A percentile compares a stretch with the other conserved stretches of the same genome.
Evolutionary conservation across 2,888 invertebrate species (phyloP).

Genomic region (Bugulina stolonifera): DNA sequence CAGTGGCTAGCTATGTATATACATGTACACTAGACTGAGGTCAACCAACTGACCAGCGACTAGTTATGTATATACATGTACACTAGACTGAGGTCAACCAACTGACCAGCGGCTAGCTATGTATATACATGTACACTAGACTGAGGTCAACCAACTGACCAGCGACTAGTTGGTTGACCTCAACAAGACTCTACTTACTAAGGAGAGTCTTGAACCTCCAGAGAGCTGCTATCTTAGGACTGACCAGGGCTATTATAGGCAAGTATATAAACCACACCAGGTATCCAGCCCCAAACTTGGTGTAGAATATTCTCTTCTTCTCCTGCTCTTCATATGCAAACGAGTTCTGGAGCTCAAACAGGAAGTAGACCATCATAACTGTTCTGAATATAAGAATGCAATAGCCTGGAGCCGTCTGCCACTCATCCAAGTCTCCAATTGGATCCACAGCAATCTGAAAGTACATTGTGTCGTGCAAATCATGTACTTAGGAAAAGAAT

Average conservation of each 20-base stretch:
- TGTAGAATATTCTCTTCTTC: conserved; percentile 81
- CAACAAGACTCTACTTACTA: conserved; percentile 64
- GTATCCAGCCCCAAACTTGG: conserved; percentile 94
- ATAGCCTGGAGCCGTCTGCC: conserved; percentile 97
- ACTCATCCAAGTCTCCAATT: conserved; percentile 91
- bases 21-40: too few relatives aligned
- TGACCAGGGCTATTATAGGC: conserved; percentile 86
- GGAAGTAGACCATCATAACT: conserved; percentile 82
- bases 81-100: too few relatives aligned
- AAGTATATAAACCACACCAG: conserved; percentile 97
- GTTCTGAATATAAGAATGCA: conserved; percentile 79
- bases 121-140: too few relatives aligned
- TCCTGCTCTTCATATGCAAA: conserved; percentile 72
- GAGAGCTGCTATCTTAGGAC: conserved; percentile 83
- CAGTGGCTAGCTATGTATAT: too few relatives aligned
- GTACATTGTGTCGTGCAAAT: too few relatives aligned
- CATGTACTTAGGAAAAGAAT: too few relatives aligned
- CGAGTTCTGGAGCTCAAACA: conserved; percentile 67
- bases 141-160: too few relatives aligned
- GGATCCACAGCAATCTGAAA: conserved; percentile 23
- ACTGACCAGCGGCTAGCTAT: too few relatives aligned
- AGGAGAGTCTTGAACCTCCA: conserved; percentile 91
- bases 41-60: too few relatives aligned
- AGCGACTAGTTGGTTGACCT: too few relatives aligned
- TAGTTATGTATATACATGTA: too few relatives aligned